phyloP scores from a whole-genome alignment of 2,113 vertebrate species.

The Oreotragus oreotragus region DNA sequence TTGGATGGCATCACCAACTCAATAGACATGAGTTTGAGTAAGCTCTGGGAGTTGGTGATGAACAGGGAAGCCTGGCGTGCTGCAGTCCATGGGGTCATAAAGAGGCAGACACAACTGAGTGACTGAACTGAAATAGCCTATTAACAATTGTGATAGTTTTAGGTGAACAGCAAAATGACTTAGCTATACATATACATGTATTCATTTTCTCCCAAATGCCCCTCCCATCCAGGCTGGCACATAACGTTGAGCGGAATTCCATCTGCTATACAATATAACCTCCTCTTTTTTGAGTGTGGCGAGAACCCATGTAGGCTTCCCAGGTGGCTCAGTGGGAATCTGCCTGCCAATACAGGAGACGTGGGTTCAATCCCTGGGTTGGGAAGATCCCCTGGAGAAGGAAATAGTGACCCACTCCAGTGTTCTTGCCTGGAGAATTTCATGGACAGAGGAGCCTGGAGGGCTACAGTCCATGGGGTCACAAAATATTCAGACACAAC shows the following conservation, averaged over 20 bases:
- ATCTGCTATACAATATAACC: not conserved
- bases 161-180: too few species aligned
- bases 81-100: too few species aligned
- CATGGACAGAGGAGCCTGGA: not conserved
- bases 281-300: not conserved
- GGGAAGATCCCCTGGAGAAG: not conserved
- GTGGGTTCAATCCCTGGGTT: not conserved
- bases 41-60: too few species aligned
- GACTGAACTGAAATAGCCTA: not conserved
- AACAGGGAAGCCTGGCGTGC: too few species aligned
- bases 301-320: not conserved
- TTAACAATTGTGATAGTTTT: not conserved
- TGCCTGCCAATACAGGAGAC: rapidly evolving
- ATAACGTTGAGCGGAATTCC: not conserved
- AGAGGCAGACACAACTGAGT: too few species aligned
- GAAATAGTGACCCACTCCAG: not conserved
- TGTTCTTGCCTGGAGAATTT: not conserved
- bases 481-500: not conserved
- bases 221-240: not conserved
- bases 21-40: rapidly evolving
- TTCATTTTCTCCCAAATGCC: not conserved
- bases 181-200: not conserved
- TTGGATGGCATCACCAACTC: too few species aligned
- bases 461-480: not conserved
- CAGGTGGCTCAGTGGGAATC: not conserved